Evolutionary conservation across 2,888 invertebrate species (phyloP).

Genomic region (Diarsia rubi): DNA sequence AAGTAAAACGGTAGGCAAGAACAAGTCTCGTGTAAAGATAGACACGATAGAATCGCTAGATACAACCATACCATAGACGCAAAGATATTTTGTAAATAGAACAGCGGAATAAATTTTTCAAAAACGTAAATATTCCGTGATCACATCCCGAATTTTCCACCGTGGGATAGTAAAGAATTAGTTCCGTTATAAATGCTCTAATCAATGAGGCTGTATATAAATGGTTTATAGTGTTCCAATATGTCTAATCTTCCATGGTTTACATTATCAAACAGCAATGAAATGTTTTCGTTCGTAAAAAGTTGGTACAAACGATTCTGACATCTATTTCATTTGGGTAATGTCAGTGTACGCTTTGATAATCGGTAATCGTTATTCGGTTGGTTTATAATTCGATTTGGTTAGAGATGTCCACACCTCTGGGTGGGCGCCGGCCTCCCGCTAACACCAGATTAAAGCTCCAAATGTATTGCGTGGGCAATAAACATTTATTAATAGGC

Average conservation of each 20-base stretch:
- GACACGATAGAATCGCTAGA: constrained; percentile 20
- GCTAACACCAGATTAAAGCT: constrained; percentile 84
- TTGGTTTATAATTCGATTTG: constrained; percentile 86
- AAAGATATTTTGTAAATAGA: constrained; percentile 1
- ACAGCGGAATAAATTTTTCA: constrained; percentile 19
- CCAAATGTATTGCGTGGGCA: constrained; percentile 83
- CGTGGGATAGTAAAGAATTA: constrained; percentile 71
- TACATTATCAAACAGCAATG: constrained; percentile 72
- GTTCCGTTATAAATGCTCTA: constrained; percentile 74
- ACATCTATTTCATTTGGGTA: constrained; percentile 64
- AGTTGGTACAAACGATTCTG: constrained; percentile 62
- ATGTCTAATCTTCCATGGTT: constrained; percentile 78
- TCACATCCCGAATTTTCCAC: constrained; percentile 43
- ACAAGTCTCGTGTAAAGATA: constrained; percentile 4
- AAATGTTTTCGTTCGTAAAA: constrained; percentile 50
- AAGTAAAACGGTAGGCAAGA: constrained; percentile 67
- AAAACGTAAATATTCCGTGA: constrained; percentile 17
- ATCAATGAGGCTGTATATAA: constrained; percentile 80
- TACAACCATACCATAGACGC: constrained; percentile 49
- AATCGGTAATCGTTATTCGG: constrained; percentile 65
- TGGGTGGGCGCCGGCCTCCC: constrained; percentile 88
- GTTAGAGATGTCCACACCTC: constrained; percentile 87
- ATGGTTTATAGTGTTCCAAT: constrained; percentile 79
- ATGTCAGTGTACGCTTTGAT: constrained; percentile 38
- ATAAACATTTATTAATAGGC: constrained; percentile 86